Evolutionary conservation across 92 coral and sea anemone species (phyloP).

Genomic region (Siderastrea radians): DNA sequence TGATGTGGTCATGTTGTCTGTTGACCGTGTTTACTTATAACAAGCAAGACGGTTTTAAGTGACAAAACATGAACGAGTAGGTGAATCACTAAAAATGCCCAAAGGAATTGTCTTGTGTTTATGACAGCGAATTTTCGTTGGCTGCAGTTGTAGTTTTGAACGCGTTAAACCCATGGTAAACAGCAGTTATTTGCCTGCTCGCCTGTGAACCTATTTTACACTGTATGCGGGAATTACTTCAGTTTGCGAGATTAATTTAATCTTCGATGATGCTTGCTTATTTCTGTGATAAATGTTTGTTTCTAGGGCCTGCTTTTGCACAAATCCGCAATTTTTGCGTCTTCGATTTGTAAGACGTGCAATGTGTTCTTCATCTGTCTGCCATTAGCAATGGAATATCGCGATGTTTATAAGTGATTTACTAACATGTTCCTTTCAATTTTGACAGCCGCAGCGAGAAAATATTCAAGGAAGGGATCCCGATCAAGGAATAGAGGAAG

Average conservation of each 20-base stretch:
- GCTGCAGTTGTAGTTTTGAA: background rate
- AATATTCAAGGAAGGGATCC: slow-evolving; percentile 4
- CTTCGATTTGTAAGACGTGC: background rate
- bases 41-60: slow-evolving; percentile 36
- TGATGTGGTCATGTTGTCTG: slow-evolving; percentile 78
- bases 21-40: slow-evolving; percentile 66
- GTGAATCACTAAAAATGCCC: background rate
- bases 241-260: slow-evolving; percentile 22
- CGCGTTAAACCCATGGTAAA: slow-evolving; percentile 10
- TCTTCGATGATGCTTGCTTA: background rate
- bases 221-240: slow-evolving; percentile 5
- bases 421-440: background rate
- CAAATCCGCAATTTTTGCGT: background rate
- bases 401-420: slow-evolving; percentile 8
- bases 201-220: background rate
- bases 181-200: background rate
- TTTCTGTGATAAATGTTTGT: background rate
- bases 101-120: background rate
- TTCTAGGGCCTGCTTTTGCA: background rate
- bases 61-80: slow-evolving; percentile 43
- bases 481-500: slow-evolving; percentile 1
- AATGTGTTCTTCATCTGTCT: slow-evolving; percentile 16
- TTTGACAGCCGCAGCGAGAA: slow-evolving; percentile 46
- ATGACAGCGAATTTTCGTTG: background rate
- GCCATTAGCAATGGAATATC: slow-evolving; percentile 31